phyloP scores from a whole-genome alignment of 1,140 invertebrate genomes.

The Drosophila melanogaster region Release_6_plus_ISO1_MT NT_033779.5:10601001-10601500 shows the following conservation, averaged over 20 bases:
- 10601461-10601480: slow-evolving; percentile 25
- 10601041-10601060: slow-evolving; percentile 58
- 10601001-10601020: slow-evolving; percentile 57
- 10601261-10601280: slow-evolving; percentile 49
- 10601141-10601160: slow-evolving; percentile 59
- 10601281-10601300: slow-evolving; percentile 53
- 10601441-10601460: not conserved
- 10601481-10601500: slow-evolving; percentile 80
- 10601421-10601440: slow-evolving; percentile 42
- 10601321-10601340: slow-evolving; percentile 40
- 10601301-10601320: slow-evolving; percentile 50
- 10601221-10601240: slow-evolving; percentile 66
- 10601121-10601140: slow-evolving; percentile 47
- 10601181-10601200: slow-evolving; percentile 69
- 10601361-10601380: slow-evolving; percentile 72
- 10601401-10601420: slow-evolving; percentile 72
- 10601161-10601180: slow-evolving; percentile 49
- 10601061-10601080: slow-evolving; percentile 26
- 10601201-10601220: slow-evolving; percentile 37
- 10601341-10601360: slow-evolving; percentile 50
- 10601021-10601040: slow-evolving; percentile 75
- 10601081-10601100: slow-evolving; percentile 41
- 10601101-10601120: slow-evolving; percentile 14
- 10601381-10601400: slow-evolving; percentile 51
- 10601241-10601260: slow-evolving; percentile 64